Conservation (phyloP, 2,113 vertebrate species). For the Dromiciops gliroides region DNA sequence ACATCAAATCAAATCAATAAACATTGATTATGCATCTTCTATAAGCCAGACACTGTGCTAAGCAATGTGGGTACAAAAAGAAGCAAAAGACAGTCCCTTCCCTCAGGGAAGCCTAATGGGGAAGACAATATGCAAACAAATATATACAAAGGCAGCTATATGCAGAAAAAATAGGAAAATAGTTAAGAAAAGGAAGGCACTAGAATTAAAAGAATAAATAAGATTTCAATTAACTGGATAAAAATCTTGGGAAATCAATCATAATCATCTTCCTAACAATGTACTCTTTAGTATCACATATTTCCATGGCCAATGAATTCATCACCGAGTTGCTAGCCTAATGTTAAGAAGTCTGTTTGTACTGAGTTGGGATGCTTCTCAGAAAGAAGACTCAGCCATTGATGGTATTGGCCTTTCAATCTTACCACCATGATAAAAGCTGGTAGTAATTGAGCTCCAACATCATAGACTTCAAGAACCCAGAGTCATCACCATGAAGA, state of each 20-base stretch:
- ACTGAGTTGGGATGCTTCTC: background rate
- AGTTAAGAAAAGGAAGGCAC: background rate
- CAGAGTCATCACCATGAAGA: background rate
- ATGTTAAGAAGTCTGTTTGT: background rate
- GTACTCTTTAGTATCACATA: background rate
- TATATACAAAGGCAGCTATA: background rate
- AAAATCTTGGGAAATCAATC: constrained; percentile 45
- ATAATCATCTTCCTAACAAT: background rate
- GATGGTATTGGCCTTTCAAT: background rate
- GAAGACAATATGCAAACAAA: background rate
- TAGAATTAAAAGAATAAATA: background rate
- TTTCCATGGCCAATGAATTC: background rate
- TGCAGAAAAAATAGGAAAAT: background rate
- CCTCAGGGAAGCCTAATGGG: background rate
- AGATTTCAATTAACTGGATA: constrained; percentile 41
- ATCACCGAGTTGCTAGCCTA: background rate
- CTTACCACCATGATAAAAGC: background rate
- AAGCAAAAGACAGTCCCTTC: background rate
- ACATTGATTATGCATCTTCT: background rate
- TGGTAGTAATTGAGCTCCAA: background rate
- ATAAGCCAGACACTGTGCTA: background rate
- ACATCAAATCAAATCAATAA: background rate
- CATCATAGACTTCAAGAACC: background rate
- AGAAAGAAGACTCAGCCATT: background rate
- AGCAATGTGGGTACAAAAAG: background rate